These are phyloP conservation scores for Periophthalmodon schlosseri DNA, from an alignment of 2,113 vertebrate species.

Conservation along the genomic window DNA sequence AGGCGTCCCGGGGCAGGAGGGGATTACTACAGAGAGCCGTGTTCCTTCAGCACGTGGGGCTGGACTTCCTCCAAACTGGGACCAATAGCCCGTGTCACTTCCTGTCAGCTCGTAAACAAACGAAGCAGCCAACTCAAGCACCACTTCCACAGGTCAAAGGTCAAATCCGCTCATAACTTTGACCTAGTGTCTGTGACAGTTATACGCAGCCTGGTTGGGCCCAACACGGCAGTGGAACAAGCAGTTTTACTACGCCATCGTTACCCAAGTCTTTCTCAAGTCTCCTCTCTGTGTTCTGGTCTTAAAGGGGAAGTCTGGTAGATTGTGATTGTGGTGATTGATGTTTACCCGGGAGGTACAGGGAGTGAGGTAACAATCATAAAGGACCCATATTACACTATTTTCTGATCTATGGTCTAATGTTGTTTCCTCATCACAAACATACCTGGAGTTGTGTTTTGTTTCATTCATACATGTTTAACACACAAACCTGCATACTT, in stretches of 20 bases:
- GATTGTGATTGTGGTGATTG: neutral
- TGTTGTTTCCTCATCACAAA: too few species aligned
- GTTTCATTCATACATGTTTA: too few species aligned
- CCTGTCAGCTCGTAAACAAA: constrained; percentile 73
- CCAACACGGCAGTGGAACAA: constrained; percentile 38
- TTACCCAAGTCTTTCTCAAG: neutral
- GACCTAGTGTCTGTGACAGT: constrained; percentile 53
- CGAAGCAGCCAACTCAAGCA: constrained; percentile 66
- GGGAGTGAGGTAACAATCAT: neutral
- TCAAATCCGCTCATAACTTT: constrained; percentile 54
- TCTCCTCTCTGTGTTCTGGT: neutral
- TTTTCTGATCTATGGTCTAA: too few species aligned
- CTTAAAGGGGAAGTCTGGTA: neutral
- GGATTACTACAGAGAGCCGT: constrained; percentile 39
- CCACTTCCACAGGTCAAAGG: constrained; percentile 69
- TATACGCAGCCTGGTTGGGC: constrained; percentile 56
- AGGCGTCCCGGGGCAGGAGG: constrained; percentile 36
- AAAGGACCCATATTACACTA: too few species aligned
- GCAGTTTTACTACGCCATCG: constrained; percentile 45
- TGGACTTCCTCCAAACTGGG: constrained; percentile 59
- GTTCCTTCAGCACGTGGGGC: constrained; percentile 26
- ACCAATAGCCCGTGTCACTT: constrained; percentile 58
- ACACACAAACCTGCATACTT: too few species aligned
- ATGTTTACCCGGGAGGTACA: neutral
- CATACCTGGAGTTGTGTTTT: too few species aligned